phyloP scores from a whole-genome alignment of 2,888 invertebrate genomes.

The Mongoloraphidia duomilia region DNA sequence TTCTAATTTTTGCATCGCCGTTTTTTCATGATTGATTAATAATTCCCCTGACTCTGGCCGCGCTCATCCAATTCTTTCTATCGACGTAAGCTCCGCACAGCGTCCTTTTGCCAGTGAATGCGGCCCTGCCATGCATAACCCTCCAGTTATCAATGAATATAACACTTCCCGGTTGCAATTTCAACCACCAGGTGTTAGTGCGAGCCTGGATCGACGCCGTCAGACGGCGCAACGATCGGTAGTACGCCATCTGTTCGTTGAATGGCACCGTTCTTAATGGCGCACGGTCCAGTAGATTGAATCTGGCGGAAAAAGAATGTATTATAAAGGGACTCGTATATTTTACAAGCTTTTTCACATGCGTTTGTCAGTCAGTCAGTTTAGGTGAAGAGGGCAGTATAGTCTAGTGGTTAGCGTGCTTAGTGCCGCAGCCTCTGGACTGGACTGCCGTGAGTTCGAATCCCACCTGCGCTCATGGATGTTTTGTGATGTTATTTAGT shows the following conservation, averaged over 20 bases:
- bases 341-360: constrained; percentile 5
- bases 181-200: constrained; percentile 40
- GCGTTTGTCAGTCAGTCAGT: constrained; percentile 1
- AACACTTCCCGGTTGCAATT: constrained; percentile 51
- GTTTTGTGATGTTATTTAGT: no score
- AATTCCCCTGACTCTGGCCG: constrained; percentile 26
- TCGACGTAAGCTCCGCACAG: constrained; percentile 60
- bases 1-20: no score
- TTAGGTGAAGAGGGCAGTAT: no score
- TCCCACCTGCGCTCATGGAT: no score
- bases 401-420: no score
- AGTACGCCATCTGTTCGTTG: constrained; percentile 41
- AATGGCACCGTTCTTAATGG: constrained; percentile 39
- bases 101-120: constrained; percentile 49
- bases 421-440: no score
- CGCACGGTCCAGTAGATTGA: constrained; percentile 61
- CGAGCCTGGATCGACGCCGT: constrained; percentile 36
- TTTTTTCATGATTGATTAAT: no score
- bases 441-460: no score
- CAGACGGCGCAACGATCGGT: constrained; percentile 40
- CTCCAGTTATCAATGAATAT: constrained; percentile 68
- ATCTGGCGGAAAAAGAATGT: constrained; percentile 28
- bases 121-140: constrained; percentile 56
- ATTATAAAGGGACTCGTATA: constrained; percentile 1
- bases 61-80: constrained; percentile 52